Evolutionary conservation across 2,113 vertebrate genomes (phyloP).

Genomic region (Hippocampus comes): DNA sequence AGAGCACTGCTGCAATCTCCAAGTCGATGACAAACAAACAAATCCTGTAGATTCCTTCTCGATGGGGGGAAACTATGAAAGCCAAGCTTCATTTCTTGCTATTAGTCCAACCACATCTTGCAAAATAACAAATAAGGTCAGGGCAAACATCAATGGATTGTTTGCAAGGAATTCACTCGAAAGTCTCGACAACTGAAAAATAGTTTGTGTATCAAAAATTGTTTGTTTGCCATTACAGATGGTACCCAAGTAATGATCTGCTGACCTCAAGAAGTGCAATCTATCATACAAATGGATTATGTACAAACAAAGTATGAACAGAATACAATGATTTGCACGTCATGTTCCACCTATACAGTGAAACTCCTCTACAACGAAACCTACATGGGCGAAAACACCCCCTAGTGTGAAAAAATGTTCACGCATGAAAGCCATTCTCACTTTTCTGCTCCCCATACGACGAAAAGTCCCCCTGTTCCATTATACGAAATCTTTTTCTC

Average conservation of each 20-base stretch:
- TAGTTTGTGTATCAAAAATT: neutral
- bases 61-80: neutral
- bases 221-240: neutral
- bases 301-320: too few relatives aligned
- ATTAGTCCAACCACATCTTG: neutral
- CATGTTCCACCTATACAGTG: too few relatives aligned
- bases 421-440: too few relatives aligned
- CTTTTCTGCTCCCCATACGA: too few relatives aligned
- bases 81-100: neutral
- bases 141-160: constrained; percentile 8
- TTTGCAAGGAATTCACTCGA: constrained; percentile 17
- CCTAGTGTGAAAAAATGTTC: too few relatives aligned
- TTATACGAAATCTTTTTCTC: too few relatives aligned
- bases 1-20: neutral
- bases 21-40: neutral
- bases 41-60: neutral
- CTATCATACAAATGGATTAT: neutral
- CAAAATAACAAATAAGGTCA: constrained; percentile 2
- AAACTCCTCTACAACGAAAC: too few relatives aligned
- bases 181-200: constrained; percentile 16
- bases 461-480: too few relatives aligned
- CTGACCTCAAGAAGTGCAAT: neutral
- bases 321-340: too few relatives aligned
- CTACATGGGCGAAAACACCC: too few relatives aligned
- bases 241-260: neutral